These are phyloP conservation scores for Osmerus eperlanus DNA, from an alignment of 2,113 vertebrate genomes.

Conservation along the genomic window DNA sequence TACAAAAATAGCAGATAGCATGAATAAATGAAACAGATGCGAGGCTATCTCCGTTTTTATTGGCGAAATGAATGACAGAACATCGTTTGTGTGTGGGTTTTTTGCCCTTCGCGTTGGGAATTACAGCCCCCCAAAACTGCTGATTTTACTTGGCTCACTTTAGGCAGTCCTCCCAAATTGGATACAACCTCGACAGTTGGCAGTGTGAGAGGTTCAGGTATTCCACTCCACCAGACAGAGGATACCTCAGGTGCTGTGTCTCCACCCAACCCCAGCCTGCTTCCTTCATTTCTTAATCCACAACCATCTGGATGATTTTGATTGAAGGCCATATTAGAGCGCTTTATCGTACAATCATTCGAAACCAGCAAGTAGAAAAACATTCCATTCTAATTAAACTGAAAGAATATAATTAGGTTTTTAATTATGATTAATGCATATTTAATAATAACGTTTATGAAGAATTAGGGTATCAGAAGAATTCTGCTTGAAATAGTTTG, in stretches of 20 bases:
- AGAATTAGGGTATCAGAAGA: slow-evolving; percentile 55
- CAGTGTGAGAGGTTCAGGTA: neutral
- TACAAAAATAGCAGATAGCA: slow-evolving; percentile 37
- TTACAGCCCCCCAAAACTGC: slow-evolving; percentile 34
- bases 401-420: slow-evolving; percentile 66
- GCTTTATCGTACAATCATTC: slow-evolving; percentile 55
- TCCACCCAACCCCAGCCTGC: slow-evolving; percentile 27
- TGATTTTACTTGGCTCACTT: slow-evolving; percentile 28
- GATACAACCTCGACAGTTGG: slow-evolving; percentile 18
- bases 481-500: slow-evolving; percentile 47
- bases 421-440: slow-evolving; percentile 73
- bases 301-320: slow-evolving; percentile 61
- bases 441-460: slow-evolving; percentile 68
- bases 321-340: slow-evolving; percentile 58
- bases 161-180: slow-evolving; percentile 24
- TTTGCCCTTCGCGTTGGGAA: slow-evolving; percentile 17
- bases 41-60: slow-evolving; percentile 20
- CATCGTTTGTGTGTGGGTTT: neutral
- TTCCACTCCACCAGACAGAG: slow-evolving; percentile 4
- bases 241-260: slow-evolving; percentile 31
- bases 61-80: slow-evolving; percentile 3
- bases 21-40: slow-evolving; percentile 55
- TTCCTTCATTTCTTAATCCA: slow-evolving; percentile 52
- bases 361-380: slow-evolving; percentile 42
- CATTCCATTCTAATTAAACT: slow-evolving; percentile 65